Percentiles rank a stretch among this genome's conserved stretches.
These are phyloP conservation scores for Aphodius granarius DNA, from an alignment of 2,888 invertebrate species.

Conservation along the genomic window DNA sequence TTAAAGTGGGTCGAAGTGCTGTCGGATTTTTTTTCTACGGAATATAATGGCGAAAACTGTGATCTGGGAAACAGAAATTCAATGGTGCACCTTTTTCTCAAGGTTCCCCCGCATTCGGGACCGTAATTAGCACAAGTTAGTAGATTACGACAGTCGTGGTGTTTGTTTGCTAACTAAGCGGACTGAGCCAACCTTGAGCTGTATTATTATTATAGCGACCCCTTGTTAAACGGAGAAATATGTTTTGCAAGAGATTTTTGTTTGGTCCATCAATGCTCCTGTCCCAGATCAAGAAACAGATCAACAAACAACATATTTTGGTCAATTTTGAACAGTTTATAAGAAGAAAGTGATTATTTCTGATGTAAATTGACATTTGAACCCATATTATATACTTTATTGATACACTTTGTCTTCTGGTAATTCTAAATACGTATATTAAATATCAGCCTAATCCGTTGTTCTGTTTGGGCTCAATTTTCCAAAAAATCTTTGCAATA, in stretches of 20 bases:
- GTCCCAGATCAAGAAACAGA: not conserved
- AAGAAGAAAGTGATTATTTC: too few relatives aligned
- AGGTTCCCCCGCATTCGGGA: not conserved
- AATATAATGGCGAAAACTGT: not conserved
- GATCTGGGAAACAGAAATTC: not conserved
- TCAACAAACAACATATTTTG: too few relatives aligned
- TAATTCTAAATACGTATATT: too few relatives aligned
- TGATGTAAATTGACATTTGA: too few relatives aligned
- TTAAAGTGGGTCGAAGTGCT: not conserved
- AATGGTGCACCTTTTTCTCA: not conserved
- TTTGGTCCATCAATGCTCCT: not conserved
- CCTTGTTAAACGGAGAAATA: not conserved
- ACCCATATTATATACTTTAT: too few relatives aligned
- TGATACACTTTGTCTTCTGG: too few relatives aligned
- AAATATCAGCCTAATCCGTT: too few relatives aligned
- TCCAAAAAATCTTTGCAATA: too few relatives aligned
- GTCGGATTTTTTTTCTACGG: not conserved
- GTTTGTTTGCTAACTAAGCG: not conserved
- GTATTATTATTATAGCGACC: not conserved
- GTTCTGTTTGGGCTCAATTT: too few relatives aligned
- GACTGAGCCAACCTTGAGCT: not conserved
- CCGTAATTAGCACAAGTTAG: not conserved
- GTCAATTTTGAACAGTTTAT: too few relatives aligned
- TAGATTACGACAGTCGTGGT: not conserved
- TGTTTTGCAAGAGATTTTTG: not conserved